These are phyloP conservation scores for Ashinkailepas kermadecensis DNA, from an alignment of 2,888 invertebrate genomes.

Conservation along the genomic window DNA sequence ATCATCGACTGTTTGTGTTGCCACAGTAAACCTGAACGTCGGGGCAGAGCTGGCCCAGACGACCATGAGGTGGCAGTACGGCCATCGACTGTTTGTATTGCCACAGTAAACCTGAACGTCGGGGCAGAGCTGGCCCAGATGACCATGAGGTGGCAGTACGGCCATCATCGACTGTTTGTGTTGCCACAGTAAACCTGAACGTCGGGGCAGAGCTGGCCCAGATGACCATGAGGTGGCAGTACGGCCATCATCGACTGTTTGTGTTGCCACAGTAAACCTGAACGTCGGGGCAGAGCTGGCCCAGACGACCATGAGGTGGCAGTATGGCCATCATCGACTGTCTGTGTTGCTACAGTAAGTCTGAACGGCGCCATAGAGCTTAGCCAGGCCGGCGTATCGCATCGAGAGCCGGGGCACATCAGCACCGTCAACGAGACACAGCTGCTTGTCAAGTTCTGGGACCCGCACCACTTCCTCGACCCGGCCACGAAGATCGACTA, in stretches of 20 bases:
- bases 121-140: neutral
- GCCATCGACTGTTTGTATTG: too few species aligned
- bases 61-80: too few species aligned
- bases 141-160: too few species aligned
- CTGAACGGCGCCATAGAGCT: slow-evolving; percentile 8
- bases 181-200: neutral
- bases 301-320: neutral
- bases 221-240: neutral
- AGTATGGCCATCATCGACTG: too few species aligned
- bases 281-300: neutral
- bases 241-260: too few species aligned
- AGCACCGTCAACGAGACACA: neutral
- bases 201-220: neutral
- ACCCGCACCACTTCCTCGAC: slow-evolving; percentile 11
- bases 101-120: neutral
- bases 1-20: too few species aligned
- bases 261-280: neutral
- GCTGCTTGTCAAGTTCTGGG: slow-evolving; percentile 15
- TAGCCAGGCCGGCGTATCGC: neutral
- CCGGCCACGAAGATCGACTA: slow-evolving; percentile 20
- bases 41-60: neutral
- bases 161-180: too few species aligned
- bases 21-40: neutral
- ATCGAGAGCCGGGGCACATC: neutral
- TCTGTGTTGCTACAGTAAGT: neutral